Evolutionary conservation across 2,113 vertebrate genomes (phyloP).

Genomic region (Saccopteryx leptura): DNA sequence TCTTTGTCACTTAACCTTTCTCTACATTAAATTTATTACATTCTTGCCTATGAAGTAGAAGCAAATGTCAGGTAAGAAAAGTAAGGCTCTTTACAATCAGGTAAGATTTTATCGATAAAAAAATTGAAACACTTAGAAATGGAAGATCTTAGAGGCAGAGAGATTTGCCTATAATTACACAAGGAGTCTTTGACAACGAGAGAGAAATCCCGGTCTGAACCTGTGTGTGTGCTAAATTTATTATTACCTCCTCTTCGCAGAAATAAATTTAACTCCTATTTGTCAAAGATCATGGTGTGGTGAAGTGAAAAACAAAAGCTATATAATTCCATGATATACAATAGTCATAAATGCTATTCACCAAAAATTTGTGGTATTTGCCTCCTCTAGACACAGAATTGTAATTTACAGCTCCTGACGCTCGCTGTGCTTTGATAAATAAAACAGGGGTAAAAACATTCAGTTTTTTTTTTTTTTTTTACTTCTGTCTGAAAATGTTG

Average conservation of each 20-base stretch:
- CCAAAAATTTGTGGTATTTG: neutral
- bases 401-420: neutral
- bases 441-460: neutral
- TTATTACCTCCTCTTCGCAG: neutral
- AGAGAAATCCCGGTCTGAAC: neutral
- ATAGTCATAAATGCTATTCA: neutral
- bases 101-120: neutral
- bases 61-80: neutral
- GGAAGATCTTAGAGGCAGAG: neutral
- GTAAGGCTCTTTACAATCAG: neutral
- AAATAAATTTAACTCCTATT: neutral
- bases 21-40: neutral
- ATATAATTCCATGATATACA: neutral
- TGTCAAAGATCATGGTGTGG: neutral
- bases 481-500: neutral
- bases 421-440: neutral
- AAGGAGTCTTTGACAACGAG: neutral
- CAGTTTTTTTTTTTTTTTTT: neutral
- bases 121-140: slow-evolving; percentile 16
- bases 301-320: neutral
- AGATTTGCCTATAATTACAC: neutral
- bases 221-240: neutral
- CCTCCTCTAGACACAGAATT: neutral
- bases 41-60: neutral
- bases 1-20: neutral